Evolutionary conservation across 2,797 vertebrate species (phyloP).

Genomic region (Schizopygopsis malacanthus): DNA sequence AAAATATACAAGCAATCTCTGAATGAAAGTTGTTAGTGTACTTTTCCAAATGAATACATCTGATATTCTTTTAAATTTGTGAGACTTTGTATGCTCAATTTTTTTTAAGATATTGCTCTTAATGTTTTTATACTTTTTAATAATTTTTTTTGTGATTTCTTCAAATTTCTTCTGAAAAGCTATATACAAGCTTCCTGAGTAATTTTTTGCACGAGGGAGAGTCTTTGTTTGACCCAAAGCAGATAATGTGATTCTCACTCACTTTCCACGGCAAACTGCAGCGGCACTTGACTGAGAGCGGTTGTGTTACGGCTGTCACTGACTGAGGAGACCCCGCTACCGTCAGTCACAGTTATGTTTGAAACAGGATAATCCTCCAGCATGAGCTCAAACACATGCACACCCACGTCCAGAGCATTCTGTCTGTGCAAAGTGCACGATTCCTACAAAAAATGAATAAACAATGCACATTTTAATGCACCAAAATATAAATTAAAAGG

Average conservation of each 20-base stretch:
- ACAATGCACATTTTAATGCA: background rate
- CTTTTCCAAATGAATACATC: background rate
- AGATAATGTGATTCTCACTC: background rate
- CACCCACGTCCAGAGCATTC: constrained; percentile 30
- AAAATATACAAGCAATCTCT: too few relatives aligned
- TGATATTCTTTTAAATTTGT: background rate
- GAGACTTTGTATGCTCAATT: background rate
- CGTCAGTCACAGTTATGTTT: constrained; percentile 44
- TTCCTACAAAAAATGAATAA: constrained; percentile 27
- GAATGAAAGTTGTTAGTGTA: background rate
- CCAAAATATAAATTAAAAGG: background rate
- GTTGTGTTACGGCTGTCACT: background rate
- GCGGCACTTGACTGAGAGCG: constrained; percentile 67
- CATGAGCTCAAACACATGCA: constrained; percentile 52
- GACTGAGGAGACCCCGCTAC: background rate
- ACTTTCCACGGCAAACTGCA: constrained; percentile 72
- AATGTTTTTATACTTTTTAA: background rate
- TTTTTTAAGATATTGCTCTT: background rate
- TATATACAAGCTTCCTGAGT: background rate
- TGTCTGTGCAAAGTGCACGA: constrained; percentile 38
- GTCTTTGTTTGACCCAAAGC: background rate
- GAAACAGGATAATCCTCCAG: constrained; percentile 55
- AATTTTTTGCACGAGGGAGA: background rate
- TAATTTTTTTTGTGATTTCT: background rate
- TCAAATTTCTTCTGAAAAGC: background rate